Conservation (phyloP, 2,797 vertebrate species). For the Hemibagrus guttatus region DNA sequence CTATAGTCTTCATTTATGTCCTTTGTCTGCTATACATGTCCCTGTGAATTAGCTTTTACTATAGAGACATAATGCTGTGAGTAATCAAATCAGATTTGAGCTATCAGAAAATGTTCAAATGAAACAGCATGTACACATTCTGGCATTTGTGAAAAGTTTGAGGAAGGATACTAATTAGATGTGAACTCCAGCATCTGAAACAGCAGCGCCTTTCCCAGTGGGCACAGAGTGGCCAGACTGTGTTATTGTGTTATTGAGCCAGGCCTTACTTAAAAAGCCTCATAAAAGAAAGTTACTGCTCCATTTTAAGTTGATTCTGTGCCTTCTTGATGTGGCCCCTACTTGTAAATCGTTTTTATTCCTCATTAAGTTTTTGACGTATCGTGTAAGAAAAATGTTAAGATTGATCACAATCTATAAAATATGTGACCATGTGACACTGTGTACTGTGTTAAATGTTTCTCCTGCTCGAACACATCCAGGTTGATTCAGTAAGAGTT, state of each 20-base stretch:
- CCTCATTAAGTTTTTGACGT: slow-evolving; percentile 1
- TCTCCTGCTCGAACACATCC: not conserved
- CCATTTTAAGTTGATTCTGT: not conserved
- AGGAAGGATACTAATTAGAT: not conserved
- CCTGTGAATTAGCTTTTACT: not conserved
- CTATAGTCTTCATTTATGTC: not conserved
- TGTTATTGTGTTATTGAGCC: not conserved
- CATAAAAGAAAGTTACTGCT: slow-evolving; percentile 3
- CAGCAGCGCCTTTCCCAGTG: not conserved
- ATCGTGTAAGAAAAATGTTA: not conserved
- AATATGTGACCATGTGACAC: not conserved
- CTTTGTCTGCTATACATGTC: not conserved
- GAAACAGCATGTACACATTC: not conserved
- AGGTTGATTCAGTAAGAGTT: not conserved
- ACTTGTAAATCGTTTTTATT: slow-evolving; percentile 9
- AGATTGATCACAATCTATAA: not conserved
- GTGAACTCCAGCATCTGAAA: slow-evolving; percentile 3
- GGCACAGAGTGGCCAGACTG: slow-evolving; percentile 6
- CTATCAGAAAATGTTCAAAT: not conserved
- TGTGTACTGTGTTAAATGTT: not conserved
- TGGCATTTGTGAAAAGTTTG: not conserved
- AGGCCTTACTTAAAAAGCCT: not conserved
- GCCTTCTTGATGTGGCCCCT: not conserved
- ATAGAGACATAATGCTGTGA: not conserved
- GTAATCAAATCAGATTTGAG: not conserved